Evolutionary conservation across 2,113 vertebrate species (phyloP).

Genomic region (Centropus unirufus): DNA sequence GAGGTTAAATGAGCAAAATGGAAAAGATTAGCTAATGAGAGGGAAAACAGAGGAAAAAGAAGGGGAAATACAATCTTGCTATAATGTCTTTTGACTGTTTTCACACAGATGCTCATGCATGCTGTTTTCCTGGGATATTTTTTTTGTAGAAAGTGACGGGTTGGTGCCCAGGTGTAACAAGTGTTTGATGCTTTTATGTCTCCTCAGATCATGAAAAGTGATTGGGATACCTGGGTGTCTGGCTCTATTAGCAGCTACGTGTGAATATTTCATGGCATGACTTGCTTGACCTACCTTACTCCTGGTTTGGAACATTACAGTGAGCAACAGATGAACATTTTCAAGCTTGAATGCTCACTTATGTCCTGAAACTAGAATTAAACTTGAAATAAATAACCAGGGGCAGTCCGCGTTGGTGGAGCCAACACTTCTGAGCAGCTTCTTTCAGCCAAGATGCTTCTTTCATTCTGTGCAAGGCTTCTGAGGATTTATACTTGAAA

Average conservation of each 20-base stretch:
- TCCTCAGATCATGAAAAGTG: neutral
- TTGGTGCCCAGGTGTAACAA: neutral
- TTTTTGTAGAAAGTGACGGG: neutral
- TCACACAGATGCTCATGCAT: neutral
- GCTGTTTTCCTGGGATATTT: neutral
- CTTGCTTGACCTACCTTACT: neutral
- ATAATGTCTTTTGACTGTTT: neutral
- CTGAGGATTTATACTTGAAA: neutral
- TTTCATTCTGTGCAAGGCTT: neutral
- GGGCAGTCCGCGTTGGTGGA: neutral
- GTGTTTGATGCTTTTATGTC: neutral
- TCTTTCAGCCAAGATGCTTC: neutral
- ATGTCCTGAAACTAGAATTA: neutral
- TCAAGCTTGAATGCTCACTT: slow-evolving; percentile 30
- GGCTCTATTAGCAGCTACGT: neutral
- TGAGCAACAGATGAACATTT: neutral
- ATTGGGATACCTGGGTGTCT: neutral
- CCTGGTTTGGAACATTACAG: neutral
- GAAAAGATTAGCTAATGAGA: neutral
- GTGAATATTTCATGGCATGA: neutral
- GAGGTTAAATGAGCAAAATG: neutral
- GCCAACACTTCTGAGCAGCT: neutral
- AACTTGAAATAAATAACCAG: neutral
- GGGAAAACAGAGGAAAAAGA: neutral
- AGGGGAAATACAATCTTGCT: neutral